Percentiles rank a stretch among this genome's conserved stretches.
phyloP scores from a whole-genome alignment of 1,140 invertebrate species.

The Cylas formicarius region DNA sequence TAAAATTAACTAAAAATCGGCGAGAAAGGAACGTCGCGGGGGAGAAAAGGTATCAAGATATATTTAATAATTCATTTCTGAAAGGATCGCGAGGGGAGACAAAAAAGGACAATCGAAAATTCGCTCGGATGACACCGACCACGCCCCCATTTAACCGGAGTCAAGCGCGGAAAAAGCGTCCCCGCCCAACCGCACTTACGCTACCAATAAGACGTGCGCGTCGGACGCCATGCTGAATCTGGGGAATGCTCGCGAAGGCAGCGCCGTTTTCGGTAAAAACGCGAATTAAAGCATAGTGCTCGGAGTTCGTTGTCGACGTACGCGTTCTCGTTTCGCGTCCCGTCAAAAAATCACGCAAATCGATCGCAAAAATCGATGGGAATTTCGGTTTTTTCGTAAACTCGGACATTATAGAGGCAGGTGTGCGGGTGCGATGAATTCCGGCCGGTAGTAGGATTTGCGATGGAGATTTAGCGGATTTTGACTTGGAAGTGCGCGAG shows the following conservation, averaged over 20 bases:
- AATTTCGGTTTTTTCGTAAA: conserved; percentile 20
- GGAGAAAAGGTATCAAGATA: conserved; percentile 30
- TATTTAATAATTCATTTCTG: conserved; percentile 32
- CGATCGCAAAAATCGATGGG: conserved; percentile 33
- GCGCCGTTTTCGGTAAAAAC: conserved; percentile 28
- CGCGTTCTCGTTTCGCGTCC: conserved; percentile 23
- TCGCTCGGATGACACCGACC: conserved; percentile 16
- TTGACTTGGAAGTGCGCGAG: not conserved
- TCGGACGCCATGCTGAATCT: conserved; percentile 30
- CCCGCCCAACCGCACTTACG: conserved; percentile 9
- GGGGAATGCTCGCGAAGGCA: conserved; percentile 22
- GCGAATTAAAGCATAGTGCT: conserved; percentile 32
- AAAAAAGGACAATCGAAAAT: conserved; percentile 22
- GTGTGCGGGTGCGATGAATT: conserved; percentile 4
- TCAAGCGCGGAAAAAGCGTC: conserved; percentile 8
- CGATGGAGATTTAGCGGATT: conserved; percentile 1
- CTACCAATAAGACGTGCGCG: conserved; percentile 20
- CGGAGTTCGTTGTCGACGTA: conserved; percentile 20
- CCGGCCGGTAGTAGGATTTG: not conserved
- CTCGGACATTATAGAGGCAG: not conserved
- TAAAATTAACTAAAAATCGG: conserved; percentile 23
- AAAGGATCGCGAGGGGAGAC: conserved; percentile 21
- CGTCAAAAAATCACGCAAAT: conserved; percentile 30
- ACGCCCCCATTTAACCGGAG: conserved; percentile 9
- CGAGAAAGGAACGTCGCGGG: not conserved